These are phyloP conservation scores for Xiphophorus birchmanni DNA, from an alignment of 2,797 vertebrate species.

Conservation along the genomic window DNA sequence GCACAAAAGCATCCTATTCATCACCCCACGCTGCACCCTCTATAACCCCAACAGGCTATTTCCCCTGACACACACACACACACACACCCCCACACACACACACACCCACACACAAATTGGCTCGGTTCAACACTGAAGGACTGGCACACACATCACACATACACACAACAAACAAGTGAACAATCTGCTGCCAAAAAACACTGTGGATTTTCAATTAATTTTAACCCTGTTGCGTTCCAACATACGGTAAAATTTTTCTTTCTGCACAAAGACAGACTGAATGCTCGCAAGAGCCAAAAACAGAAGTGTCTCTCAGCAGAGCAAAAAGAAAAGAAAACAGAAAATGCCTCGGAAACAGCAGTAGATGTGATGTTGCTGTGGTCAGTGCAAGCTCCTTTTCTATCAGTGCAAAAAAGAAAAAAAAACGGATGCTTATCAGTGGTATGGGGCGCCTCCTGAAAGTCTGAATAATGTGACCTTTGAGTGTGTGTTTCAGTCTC, in stretches of 20 bases:
- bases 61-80: slow-evolving; percentile 50
- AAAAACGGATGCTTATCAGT: slow-evolving; percentile 56
- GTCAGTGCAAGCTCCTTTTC: slow-evolving; percentile 23
- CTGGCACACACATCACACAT: slow-evolving; percentile 61
- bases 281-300: slow-evolving; percentile 41
- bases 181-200: slow-evolving; percentile 74
- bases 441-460: slow-evolving; percentile 44
- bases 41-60: slow-evolving; percentile 74
- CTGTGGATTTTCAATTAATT: slow-evolving; percentile 74
- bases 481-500: slow-evolving; percentile 60
- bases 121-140: slow-evolving; percentile 56
- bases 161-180: slow-evolving; percentile 70
- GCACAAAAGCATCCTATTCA: slow-evolving; percentile 79
- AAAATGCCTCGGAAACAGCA: slow-evolving; percentile 16
- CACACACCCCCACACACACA: slow-evolving; percentile 31
- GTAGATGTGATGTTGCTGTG: slow-evolving; percentile 35
- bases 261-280: slow-evolving; percentile 50
- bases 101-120: slow-evolving; percentile 50
- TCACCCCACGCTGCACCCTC: slow-evolving; percentile 72
- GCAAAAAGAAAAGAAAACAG: slow-evolving; percentile 14
- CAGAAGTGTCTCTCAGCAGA: slow-evolving; percentile 17
- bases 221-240: slow-evolving; percentile 67
- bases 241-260: slow-evolving; percentile 49
- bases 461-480: slow-evolving; percentile 71
- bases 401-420: slow-evolving; percentile 23